Base-by-base conservation (phyloP, 1,140 invertebrate genomes). In the Epicauta chinensis region DNA sequence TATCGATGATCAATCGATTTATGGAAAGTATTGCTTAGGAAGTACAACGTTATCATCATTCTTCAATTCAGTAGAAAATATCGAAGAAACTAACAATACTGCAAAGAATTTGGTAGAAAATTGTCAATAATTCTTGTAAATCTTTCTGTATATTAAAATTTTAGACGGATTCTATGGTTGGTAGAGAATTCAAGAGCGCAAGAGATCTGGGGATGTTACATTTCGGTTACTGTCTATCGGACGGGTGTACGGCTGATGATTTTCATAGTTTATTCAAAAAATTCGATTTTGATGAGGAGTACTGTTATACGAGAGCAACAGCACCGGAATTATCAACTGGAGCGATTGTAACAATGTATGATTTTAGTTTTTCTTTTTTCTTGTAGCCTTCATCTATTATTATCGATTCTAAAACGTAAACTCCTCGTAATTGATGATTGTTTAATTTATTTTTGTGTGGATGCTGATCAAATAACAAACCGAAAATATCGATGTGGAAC, bases 21-120 rank as follows among this genome's bases (percentile, higher is more conserved):
- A 13, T 14, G 55, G 49, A 31, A 50, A 57, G 44, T 57, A 57
- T 34, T 57, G 55, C 35, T 17, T 53, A 9, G 55, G 50, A 9
- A 49, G 12, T n/a, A 7, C 38, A 11, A 12, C 45, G 11, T n/a
- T 46, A 7, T 11, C 23, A 3, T 5, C 4, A 23, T 5, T 23
- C 7, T 1, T 3, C 23, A 46, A 46, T 46, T 16, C 31, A 17
- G 23, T 16, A 30, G 23, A 29, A 40, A n/a, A 12, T 14, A 30
- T 15, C 0, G 39, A 41, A 44, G 13, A 44, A 15, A 31, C 4
- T 1, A 4, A 14, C 5, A 44, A n/a, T n/a, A n/a, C n/a, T n/a
- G n/a, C n/a, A n/a, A n/a, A n/a, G n/a, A n/a, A n/a, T n/a, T n/a
- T n/a, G n/a, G n/a, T n/a, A n/a, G n/a, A n/a, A n/a, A n/a, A n/a